Evolutionary conservation across 2,113 vertebrate species (phyloP).

Genomic region (Genyomyrus donnyi): DNA sequence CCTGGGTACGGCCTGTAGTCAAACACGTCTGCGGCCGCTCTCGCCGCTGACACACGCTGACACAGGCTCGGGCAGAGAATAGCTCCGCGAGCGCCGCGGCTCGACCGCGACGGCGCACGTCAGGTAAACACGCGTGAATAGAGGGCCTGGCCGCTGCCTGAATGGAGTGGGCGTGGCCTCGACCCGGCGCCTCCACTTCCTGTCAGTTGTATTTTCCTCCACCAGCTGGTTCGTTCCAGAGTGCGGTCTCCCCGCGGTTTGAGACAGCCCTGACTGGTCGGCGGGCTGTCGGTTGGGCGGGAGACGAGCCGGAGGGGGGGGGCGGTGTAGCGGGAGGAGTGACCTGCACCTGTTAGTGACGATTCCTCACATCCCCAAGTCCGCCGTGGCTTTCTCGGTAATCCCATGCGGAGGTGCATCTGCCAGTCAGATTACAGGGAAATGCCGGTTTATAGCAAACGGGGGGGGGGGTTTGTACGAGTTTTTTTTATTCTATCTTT

Average conservation of each 20-base stretch:
- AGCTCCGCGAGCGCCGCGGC: background rate
- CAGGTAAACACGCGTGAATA: constrained; percentile 6
- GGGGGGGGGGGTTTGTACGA: background rate
- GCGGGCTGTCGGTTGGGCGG: background rate
- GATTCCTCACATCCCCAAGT: background rate
- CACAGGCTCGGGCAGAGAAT: background rate
- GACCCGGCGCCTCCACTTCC: background rate
- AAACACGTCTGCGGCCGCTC: background rate
- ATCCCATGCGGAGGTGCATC: background rate
- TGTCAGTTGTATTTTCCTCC: background rate
- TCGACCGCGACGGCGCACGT: background rate
- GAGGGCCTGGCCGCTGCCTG: background rate
- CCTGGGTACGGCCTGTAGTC: background rate
- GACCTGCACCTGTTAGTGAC: background rate
- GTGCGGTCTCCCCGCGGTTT: background rate
- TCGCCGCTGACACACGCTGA: background rate
- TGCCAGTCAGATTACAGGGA: background rate
- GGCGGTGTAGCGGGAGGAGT: too few species aligned
- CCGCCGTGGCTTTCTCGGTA: background rate
- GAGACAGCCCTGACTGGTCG: background rate
- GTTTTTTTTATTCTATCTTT: background rate
- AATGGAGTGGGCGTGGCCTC: background rate
- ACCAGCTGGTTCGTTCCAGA: background rate
- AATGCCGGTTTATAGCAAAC: background rate
- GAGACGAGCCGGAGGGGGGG: background rate